Conservation (phyloP, 1,140 invertebrate genomes). For the Drosophila nigrodunni region DNA sequence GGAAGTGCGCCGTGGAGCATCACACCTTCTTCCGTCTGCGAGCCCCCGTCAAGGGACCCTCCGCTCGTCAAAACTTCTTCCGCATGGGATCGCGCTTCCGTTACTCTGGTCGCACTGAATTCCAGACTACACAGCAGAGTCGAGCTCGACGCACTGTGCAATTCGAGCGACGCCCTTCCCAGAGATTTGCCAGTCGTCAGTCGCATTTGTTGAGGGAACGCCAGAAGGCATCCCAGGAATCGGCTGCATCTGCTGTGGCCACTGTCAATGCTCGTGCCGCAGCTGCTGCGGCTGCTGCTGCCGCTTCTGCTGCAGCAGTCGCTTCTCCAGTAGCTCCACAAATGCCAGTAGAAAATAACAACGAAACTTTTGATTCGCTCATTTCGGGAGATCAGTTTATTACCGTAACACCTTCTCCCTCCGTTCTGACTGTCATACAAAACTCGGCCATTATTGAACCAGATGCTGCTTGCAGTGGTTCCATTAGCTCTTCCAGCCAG, state of each 20-base stretch:
- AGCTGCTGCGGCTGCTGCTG: slow-evolving; percentile 60
- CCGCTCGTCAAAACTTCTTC: slow-evolving; percentile 97
- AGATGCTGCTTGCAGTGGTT: slow-evolving; percentile 70
- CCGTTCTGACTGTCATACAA: slow-evolving; percentile 81
- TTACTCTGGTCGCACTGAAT: slow-evolving; percentile 97
- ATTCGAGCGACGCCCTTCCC: slow-evolving; percentile 97
- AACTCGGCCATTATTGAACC: slow-evolving; percentile 78
- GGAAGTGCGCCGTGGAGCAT: slow-evolving; percentile 99
- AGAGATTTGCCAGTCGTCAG: slow-evolving; percentile 96
- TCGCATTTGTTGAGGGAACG: slow-evolving; percentile 92
- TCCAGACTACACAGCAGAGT: slow-evolving; percentile 96
- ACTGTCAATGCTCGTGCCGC: slow-evolving; percentile 73
- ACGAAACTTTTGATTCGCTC: slow-evolving; percentile 75
- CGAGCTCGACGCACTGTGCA: slow-evolving; percentile 95
- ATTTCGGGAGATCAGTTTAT: slow-evolving; percentile 69
- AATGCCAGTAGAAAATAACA: slow-evolving; percentile 73
- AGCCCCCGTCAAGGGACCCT: slow-evolving; percentile 95
- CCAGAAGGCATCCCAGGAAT: slow-evolving; percentile 86
- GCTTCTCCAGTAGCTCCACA: slow-evolving; percentile 46
- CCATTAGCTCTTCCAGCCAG: slow-evolving; percentile 73
- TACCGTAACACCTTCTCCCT: slow-evolving; percentile 77
- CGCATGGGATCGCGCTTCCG: slow-evolving; percentile 98
- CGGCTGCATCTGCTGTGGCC: slow-evolving; percentile 84
- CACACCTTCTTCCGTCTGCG: slow-evolving; percentile 98
- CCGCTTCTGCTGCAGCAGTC: slow-evolving; percentile 76